These are phyloP conservation scores for Coelopa pilipes DNA, from an alignment of 2,888 invertebrate genomes.

Conservation along the genomic window DNA sequence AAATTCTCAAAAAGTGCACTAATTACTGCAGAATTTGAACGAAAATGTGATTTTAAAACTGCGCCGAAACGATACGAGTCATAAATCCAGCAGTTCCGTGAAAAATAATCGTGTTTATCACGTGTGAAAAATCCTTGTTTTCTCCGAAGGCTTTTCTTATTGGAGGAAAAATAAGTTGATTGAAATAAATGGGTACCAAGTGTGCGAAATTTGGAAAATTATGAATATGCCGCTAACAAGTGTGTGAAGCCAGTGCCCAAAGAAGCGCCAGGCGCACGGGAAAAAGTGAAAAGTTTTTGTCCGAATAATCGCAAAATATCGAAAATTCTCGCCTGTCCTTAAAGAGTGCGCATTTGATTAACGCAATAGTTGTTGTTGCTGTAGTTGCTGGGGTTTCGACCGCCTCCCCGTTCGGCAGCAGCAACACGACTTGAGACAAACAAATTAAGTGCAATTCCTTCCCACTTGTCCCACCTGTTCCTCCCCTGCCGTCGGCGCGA, in stretches of 20 bases:
- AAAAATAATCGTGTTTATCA: conserved; percentile 46
- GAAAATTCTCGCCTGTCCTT: conserved; percentile 7
- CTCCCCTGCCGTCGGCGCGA: not conserved
- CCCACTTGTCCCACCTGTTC: not conserved
- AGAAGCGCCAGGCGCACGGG: not conserved
- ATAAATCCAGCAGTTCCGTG: conserved; percentile 25
- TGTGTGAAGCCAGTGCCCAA: not conserved
- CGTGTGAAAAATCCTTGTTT: conserved; percentile 53
- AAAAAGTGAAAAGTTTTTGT: not conserved
- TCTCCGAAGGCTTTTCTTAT: conserved; percentile 43
- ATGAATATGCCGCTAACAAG: not conserved
- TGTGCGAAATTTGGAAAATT: not conserved
- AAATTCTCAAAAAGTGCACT: conserved; percentile 48
- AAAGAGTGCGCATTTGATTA: conserved; percentile 6
- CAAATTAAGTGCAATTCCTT: conserved; percentile 7
- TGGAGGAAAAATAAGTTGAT: conserved; percentile 21
- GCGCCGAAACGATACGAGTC: conserved; percentile 41
- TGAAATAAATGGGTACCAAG: not conserved
- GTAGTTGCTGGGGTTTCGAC: not conserved
- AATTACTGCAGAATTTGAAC: conserved; percentile 40
- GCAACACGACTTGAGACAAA: conserved; percentile 10
- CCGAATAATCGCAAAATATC: not conserved
- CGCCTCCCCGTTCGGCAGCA: conserved; percentile 5
- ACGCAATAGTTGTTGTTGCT: not conserved
- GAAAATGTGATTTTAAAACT: conserved; percentile 38